Percentiles rank a stretch among this genome's conserved stretches.
These are phyloP conservation scores for Dascillus cervinus DNA, from an alignment of 2,888 invertebrate species.

Conservation along the genomic window DNA sequence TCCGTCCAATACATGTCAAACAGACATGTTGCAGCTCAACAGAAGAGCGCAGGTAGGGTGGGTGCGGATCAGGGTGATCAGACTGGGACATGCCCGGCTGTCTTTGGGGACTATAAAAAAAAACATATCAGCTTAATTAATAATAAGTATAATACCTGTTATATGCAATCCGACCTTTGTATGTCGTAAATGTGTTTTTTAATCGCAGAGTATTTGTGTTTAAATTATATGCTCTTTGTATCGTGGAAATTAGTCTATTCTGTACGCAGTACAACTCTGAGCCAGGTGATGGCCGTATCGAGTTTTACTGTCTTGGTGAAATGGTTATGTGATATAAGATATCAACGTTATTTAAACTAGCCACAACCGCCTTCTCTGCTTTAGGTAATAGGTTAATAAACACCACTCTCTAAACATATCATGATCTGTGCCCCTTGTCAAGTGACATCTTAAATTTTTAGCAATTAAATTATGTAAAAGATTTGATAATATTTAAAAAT, in stretches of 20 bases:
- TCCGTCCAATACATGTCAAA: conserved; percentile 44
- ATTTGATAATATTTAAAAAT: conserved; percentile 45
- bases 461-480: conserved; percentile 40
- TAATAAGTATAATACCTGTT: conserved; percentile 45
- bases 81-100: conserved; percentile 37
- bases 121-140: conserved; percentile 66
- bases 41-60: conserved; percentile 40
- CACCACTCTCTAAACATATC: conserved; percentile 73
- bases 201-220: conserved; percentile 36
- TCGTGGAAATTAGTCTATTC: conserved; percentile 29
- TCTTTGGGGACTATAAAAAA: conserved; percentile 61
- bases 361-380: conserved; percentile 49
- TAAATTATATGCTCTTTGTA: conserved; percentile 35
- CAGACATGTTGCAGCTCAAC: conserved; percentile 39
- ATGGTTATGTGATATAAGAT: conserved; percentile 34
- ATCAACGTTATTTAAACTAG: conserved; percentile 35
- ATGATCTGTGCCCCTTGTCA: conserved; percentile 71
- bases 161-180: conserved; percentile 44
- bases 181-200: conserved; percentile 43
- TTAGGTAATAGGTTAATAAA: conserved; percentile 55
- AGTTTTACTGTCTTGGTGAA: conserved; percentile 9
- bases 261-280: conserved; percentile 7
- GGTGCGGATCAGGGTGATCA: conserved; percentile 41
- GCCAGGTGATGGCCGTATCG: too few relatives aligned
- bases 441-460: conserved; percentile 49